Percentiles rank a stretch among this genome's conserved stretches.
phyloP scores from a whole-genome alignment of 1,140 invertebrate genomes.

The Zaprionus ornatus region DNA sequence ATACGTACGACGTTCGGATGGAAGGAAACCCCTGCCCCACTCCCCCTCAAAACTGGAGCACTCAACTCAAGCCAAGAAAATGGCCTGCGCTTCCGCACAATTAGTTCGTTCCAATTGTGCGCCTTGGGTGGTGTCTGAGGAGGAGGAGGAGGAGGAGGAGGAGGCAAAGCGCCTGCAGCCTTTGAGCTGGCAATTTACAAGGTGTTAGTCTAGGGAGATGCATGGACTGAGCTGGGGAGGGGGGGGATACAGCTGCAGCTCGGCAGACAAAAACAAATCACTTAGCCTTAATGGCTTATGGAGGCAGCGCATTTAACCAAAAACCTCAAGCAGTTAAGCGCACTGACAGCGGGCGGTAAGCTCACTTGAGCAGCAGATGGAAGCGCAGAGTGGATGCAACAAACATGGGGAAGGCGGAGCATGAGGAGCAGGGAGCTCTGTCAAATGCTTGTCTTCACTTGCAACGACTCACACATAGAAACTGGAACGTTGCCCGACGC shows the following conservation, averaged over 20 bases:
- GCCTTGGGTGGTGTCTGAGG: slow-evolving; percentile 10
- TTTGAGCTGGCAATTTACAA: slow-evolving; percentile 66
- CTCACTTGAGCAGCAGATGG: not conserved
- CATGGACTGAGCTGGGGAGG: not conserved
- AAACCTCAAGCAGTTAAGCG: slow-evolving; percentile 79
- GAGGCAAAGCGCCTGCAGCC: slow-evolving; percentile 4
- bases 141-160: slow-evolving; percentile 15
- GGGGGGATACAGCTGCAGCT: slow-evolving; percentile 10
- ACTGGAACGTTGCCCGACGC: slow-evolving; percentile 66
- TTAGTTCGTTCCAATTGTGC: slow-evolving; percentile 64
- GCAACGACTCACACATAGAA: slow-evolving; percentile 36
- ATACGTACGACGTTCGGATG: not conserved
- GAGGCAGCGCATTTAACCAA: slow-evolving; percentile 75
- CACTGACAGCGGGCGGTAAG: slow-evolving; percentile 34
- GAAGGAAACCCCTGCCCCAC: slow-evolving; percentile 10
- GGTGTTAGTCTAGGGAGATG: slow-evolving; percentile 48
- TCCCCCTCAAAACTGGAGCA: slow-evolving; percentile 66
- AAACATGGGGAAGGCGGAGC: not conserved
- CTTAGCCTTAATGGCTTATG: slow-evolving; percentile 81
- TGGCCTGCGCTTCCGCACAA: slow-evolving; percentile 69
- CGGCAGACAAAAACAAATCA: slow-evolving; percentile 75
- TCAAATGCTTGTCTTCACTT: slow-evolving; percentile 76
- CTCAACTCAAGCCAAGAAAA: slow-evolving; percentile 42
- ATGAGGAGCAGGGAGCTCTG: slow-evolving; percentile 46
- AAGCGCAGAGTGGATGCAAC: not conserved